Evolutionary conservation across 2,797 vertebrate genomes (phyloP), one percentile per base, ranked within the genome.

Genomic region (Spinus pinus): DNA sequence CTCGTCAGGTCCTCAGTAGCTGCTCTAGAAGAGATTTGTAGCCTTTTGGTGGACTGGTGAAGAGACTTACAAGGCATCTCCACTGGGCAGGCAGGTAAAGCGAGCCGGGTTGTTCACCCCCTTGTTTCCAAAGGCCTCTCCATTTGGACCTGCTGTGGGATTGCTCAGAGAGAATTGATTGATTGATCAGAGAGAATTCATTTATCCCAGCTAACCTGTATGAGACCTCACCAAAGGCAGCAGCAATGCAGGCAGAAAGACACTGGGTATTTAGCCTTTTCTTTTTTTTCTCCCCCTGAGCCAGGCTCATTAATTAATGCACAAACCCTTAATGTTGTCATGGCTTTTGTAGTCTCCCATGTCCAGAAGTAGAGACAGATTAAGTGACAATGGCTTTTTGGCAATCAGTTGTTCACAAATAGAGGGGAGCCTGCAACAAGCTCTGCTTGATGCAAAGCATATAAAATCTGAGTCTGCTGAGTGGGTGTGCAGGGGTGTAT

Each of bases 51-150:
- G 77, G 72, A 93, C 96, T 96, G 96, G 75, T 80, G 94, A 96
- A 95, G 81, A 84, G 42, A 81, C 93, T 97, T 92, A 96, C 62
- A 95, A 96, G 96, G 93, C 92, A 94, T 88, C 95, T 97, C 85
- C 95, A 94, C 94, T 95, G 96, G 95, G 94, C 96, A 96, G 97
- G 96, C 96, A 97, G 96, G 95, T 97, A 97, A 97, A 97, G 95
- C 39, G 93, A 95, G 57, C 91, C 60, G 75, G 95, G 86, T 90
- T 94, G 4, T 85, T 96, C 86, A 94, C 84, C 87, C 87, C 66
- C 61, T 96, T 96, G 58, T 74, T 91, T 82, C 70, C 88, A 84
- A 94, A 94, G 57, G 64, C 88, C 66, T 95, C 39, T 95, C 46
- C 46, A 57, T 23, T 69, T 93, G 73, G 71, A 88, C 88, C 86